phyloP scores from a whole-genome alignment of 2,888 invertebrate genomes.

The Nephrotoma flavescens region DNA sequence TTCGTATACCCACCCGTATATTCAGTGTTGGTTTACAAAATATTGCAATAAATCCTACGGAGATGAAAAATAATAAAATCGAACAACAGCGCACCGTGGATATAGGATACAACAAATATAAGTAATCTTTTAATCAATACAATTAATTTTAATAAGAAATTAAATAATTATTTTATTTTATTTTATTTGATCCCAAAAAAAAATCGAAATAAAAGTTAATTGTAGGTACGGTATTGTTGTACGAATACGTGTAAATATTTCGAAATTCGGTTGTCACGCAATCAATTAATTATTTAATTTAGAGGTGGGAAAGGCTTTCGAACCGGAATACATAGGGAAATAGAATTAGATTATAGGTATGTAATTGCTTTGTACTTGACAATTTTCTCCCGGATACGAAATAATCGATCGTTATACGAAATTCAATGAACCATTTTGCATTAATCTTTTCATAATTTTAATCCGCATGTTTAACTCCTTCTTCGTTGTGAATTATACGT shows the following conservation, averaged over 20 bases:
- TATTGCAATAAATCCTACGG: background rate
- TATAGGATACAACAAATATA: background rate
- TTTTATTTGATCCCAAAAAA: background rate
- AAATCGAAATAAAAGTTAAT: background rate
- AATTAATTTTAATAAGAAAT: background rate
- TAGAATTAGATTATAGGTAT: background rate
- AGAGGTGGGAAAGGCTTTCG: background rate
- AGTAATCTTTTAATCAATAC: background rate
- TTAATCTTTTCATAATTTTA: too few species aligned
- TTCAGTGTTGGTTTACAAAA: background rate
- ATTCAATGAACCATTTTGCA: background rate
- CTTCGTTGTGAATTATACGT: too few species aligned
- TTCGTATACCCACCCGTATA: too few species aligned
- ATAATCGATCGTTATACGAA: background rate
- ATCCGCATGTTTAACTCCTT: too few species aligned
- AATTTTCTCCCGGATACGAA: background rate
- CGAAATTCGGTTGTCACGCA: background rate
- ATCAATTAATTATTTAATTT: background rate
- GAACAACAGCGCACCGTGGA: background rate
- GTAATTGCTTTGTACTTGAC: background rate
- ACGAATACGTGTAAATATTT: background rate
- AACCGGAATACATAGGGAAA: background rate
- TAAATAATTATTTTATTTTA: background rate
- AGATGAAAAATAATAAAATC: background rate
- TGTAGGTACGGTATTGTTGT: background rate